Base-by-base conservation (phyloP, 1,140 invertebrate genomes). In the Thaumatotibia leucotreta region DNA sequence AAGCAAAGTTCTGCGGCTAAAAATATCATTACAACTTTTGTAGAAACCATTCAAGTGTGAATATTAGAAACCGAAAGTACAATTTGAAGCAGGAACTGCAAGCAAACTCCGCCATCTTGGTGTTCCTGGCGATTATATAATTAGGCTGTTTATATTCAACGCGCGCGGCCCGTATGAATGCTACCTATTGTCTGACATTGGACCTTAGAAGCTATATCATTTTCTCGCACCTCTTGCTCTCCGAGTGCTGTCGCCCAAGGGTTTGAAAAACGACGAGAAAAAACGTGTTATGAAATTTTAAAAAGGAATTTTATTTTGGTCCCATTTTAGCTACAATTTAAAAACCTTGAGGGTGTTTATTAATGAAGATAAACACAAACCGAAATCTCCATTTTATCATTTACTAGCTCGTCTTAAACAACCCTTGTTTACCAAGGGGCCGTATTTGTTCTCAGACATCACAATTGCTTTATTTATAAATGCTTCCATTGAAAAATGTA, bases 141-240 rank as follows among this genome's bases (percentile, higher is more conserved):
- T 89, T 89, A 89, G 88, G 77, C 68, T 68, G 79, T 90, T 90
- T 86, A 80, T 77, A 90, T 90, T 83, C 88, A 82, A 68, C 68
- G 63, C 73, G 76, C 82, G 79, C 66, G 69, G 72, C 32, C 71
- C 79, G 85, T 90, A 90, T 90, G 88, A 90, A 89, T 90, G 86
- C 77, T 86, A 89, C 85, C 88, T 90, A 90, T 84, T 82, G 84
- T 88, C 86, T 89, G 88, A 87, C 88, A 86, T 88, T 87, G 86
- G 88, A 89, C 88, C 86, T 88, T 75, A 67, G 83, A 68, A 84
- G 84, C 86, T 90, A 90, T 88, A 90, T 90, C 88, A 90, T 90
- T 89, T 68, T 35, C 67, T 88, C 77, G 80, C 86, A 89, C 85
- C 83, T 88, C 80, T 75, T 69, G 68, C 68, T 64, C 70, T 70